Evolutionary conservation across 30 jellyfish, hydroid and myxozoan genomes (phyloP).

Genomic region (Pseudorhiza aurosa): DNA sequence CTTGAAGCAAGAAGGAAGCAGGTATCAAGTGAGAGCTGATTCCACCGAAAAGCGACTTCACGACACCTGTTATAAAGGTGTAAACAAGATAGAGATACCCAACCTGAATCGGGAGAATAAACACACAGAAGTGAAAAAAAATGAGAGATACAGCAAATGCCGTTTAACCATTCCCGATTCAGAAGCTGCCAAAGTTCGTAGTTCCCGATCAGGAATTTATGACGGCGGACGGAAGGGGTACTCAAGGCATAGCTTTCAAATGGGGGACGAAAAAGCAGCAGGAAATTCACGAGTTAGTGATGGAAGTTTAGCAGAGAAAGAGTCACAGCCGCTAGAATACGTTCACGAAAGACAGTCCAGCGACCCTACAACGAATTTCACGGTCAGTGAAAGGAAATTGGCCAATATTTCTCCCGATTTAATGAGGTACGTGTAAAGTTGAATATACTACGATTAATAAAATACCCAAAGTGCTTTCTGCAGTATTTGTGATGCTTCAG

Average conservation of each 20-base stretch:
- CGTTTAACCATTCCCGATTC: too few species aligned
- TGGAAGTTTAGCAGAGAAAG: not conserved
- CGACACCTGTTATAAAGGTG: not conserved
- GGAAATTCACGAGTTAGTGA: not conserved
- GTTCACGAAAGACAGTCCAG: constrained; percentile 30
- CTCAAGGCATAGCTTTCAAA: not conserved
- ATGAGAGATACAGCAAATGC: not conserved
- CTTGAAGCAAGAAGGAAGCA: not conserved
- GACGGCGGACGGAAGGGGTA: not conserved
- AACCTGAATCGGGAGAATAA: not conserved
- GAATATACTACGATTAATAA: not conserved
- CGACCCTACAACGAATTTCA: constrained; percentile 8
- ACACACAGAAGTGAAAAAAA: not conserved
- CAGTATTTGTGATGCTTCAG: not conserved
- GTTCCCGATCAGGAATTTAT: not conserved
- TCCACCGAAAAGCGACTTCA: not conserved
- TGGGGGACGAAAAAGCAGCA: not conserved
- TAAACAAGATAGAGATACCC: not conserved
- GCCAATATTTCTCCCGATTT: constrained; percentile 43
- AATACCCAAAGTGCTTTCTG: not conserved
- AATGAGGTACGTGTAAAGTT: constrained; percentile 44
- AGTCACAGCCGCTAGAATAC: constrained; percentile 1
- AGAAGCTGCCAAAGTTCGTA: too few species aligned
- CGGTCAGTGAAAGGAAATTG: constrained; percentile 37
- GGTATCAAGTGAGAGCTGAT: not conserved